Evolutionary conservation across 2,888 invertebrate species (phyloP).

Genomic region (Lordiphosa andalusiaca): DNA sequence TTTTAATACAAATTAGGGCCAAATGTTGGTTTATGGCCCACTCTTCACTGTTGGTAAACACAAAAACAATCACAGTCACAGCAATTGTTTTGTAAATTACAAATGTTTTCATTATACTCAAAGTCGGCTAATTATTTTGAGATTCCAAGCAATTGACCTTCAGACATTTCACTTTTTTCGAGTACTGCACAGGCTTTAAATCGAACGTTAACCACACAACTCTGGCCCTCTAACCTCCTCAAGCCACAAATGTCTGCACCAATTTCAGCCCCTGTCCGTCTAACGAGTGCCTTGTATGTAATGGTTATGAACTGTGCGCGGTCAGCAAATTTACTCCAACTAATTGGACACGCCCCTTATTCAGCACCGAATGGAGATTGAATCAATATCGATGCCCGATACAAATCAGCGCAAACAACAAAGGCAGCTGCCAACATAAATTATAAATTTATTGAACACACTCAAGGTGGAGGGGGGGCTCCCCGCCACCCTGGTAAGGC

Average conservation of each 20-base stretch:
- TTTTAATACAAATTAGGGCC: slow-evolving; percentile 57
- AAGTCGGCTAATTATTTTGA: slow-evolving; percentile 64
- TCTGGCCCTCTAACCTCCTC: slow-evolving; percentile 8
- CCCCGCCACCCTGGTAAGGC: too few species aligned
- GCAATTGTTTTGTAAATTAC: slow-evolving; percentile 62
- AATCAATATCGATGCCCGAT: slow-evolving; percentile 6
- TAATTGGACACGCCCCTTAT: slow-evolving; percentile 48
- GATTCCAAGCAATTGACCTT: slow-evolving; percentile 54
- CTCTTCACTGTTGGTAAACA: slow-evolving; percentile 14
- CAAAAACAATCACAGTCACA: slow-evolving; percentile 26
- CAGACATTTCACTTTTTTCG: slow-evolving; percentile 25
- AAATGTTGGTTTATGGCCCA: slow-evolving; percentile 42
- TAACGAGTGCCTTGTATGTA: slow-evolving; percentile 8
- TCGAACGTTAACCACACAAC: slow-evolving; percentile 7
- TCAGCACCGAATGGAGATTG: slow-evolving; percentile 21
- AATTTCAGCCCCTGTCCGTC: slow-evolving; percentile 3
- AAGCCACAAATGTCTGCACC: slow-evolving; percentile 12
- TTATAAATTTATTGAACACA: not conserved
- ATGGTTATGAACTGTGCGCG: slow-evolving; percentile 16
- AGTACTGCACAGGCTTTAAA: slow-evolving; percentile 16
- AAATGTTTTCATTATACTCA: slow-evolving; percentile 56
- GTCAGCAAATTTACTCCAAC: slow-evolving; percentile 37
- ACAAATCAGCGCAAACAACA: slow-evolving; percentile 10
- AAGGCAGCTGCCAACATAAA: slow-evolving; percentile 4
- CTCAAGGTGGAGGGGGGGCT: not conserved